Base-by-base conservation (phyloP, 2,797 vertebrate genomes). In the Pachyuromys duprasi region DNA sequence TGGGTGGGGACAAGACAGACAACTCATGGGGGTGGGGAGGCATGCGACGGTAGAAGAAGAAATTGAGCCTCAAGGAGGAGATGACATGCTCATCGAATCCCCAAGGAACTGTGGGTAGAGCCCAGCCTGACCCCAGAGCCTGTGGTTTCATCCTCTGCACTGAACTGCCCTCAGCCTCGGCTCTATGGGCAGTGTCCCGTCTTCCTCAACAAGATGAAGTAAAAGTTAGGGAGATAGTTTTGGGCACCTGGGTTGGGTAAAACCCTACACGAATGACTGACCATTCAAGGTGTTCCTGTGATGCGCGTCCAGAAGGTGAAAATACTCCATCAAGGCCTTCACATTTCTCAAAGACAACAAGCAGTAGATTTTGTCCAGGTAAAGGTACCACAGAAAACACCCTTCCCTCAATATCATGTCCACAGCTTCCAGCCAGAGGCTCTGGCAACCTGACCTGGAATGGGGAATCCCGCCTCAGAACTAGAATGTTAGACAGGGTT, bases 381-480 rank as follows among this genome's bases (percentile, higher is more conserved):
- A 90, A 22, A 98, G 96, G 80, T 87, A 95, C 95, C 98, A 98
- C 89, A 98, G 95, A 63, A 98, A 97, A 0, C 97, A 97, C 4
- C 83, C 97, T 33, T 80, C 7, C 76, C 36, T 98, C 96, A 98
- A 86, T 53, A 95, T 95, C 96, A 96, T 95, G 55, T 42, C 0
- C 0, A n/a, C 18, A 4, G 31, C 60, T 63, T 13, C 18, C n/a
- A 33, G 26, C 76, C 5, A 0, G 86, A 65, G 0, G n/a, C 82
- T 60, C 65, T 49, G 76, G 22, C 55, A 2, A 87, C 91, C 87
- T 26, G 55, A 17, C 18, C 57, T 5, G 90, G 86, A 89, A 94
- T 31, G 26, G 12, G 86, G 93, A 95, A 95, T 88, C 93, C 96
- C 15, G 53, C 42, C 87, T 86, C 36, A 18, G 97, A 98, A 98